Evolutionary conservation across 2,888 invertebrate genomes (phyloP).

Genomic region (Dryocosmus kuriphilus): DNA sequence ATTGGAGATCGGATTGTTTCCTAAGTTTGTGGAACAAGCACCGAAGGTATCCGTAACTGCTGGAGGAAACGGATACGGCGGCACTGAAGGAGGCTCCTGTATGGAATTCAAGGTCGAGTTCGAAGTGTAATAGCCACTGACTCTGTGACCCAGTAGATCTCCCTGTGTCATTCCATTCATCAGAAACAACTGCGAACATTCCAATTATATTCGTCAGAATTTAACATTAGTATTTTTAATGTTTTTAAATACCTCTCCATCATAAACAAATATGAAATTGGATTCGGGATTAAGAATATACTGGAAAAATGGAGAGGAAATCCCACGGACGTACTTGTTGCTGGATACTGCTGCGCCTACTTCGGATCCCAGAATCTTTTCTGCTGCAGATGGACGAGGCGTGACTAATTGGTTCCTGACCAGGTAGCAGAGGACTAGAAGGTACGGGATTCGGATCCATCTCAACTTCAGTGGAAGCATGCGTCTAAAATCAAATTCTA

Average conservation of each 20-base stretch:
- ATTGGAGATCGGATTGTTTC: conserved; percentile 92
- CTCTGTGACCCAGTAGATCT: conserved; percentile 88
- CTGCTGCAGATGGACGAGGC: conserved; percentile 89
- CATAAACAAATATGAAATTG: background rate
- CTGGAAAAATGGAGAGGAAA: conserved; percentile 26
- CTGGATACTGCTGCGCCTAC: conserved; percentile 90
- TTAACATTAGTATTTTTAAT: no score
- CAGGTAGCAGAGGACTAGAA: conserved; percentile 73
- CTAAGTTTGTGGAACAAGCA: conserved; percentile 87
- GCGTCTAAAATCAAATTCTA: conserved; percentile 56
- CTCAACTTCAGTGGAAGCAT: conserved; percentile 69
- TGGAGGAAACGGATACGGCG: conserved; percentile 78
- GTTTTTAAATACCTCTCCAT: no score
- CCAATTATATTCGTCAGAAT: conserved; percentile 5
- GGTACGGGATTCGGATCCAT: conserved; percentile 75
- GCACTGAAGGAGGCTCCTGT: conserved; percentile 76
- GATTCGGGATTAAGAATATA: background rate
- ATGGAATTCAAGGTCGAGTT: conserved; percentile 83
- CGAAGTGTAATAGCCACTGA: conserved; percentile 93
- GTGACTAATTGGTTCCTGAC: conserved; percentile 84
- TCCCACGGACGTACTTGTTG: conserved; percentile 83
- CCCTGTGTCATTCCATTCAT: conserved; percentile 82
- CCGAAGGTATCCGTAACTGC: conserved; percentile 83
- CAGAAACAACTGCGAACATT: conserved; percentile 80
- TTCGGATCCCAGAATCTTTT: conserved; percentile 92